Evolutionary conservation across 2,888 invertebrate genomes (phyloP).

Genomic region (Clepsis dumicolana): DNA sequence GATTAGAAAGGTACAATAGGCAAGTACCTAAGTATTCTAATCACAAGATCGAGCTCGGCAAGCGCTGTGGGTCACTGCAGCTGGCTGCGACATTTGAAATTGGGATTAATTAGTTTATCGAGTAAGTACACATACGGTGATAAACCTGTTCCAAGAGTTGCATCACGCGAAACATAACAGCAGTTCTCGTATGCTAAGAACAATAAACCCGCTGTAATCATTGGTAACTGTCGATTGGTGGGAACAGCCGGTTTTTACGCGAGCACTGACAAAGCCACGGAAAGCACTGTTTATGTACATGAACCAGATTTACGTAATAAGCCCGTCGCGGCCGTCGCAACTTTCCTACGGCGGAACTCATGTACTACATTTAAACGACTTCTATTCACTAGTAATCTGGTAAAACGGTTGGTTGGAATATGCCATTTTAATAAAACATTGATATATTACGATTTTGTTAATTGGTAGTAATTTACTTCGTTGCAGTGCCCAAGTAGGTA

Average conservation of each 20-base stretch:
- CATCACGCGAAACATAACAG: constrained; percentile 66
- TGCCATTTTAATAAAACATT: constrained; percentile 3
- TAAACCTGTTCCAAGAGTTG: constrained; percentile 49
- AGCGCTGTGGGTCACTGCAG: not conserved
- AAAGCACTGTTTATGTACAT: constrained; percentile 59
- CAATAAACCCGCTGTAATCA: constrained; percentile 75
- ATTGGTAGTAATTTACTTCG: not conserved
- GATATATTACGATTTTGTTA: not conserved
- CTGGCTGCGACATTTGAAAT: constrained; percentile 7
- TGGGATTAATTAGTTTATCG: constrained; percentile 23
- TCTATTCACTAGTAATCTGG: not conserved
- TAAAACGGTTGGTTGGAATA: not conserved
- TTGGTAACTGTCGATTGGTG: constrained; percentile 69
- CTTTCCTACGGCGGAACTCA: constrained; percentile 66
- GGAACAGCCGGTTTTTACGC: constrained; percentile 73
- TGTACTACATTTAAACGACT: constrained; percentile 25
- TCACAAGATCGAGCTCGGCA: not conserved
- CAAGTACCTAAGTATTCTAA: not conserved
- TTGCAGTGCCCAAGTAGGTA: not conserved
- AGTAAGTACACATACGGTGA: constrained; percentile 19
- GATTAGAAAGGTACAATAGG: not conserved
- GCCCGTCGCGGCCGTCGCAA: constrained; percentile 55
- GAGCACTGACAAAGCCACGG: constrained; percentile 61
- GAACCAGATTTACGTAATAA: constrained; percentile 78
- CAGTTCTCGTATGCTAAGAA: constrained; percentile 64